Evolutionary conservation across 2,797 vertebrate genomes (phyloP).

Genomic region (Peromyscus melanophrys): DNA sequence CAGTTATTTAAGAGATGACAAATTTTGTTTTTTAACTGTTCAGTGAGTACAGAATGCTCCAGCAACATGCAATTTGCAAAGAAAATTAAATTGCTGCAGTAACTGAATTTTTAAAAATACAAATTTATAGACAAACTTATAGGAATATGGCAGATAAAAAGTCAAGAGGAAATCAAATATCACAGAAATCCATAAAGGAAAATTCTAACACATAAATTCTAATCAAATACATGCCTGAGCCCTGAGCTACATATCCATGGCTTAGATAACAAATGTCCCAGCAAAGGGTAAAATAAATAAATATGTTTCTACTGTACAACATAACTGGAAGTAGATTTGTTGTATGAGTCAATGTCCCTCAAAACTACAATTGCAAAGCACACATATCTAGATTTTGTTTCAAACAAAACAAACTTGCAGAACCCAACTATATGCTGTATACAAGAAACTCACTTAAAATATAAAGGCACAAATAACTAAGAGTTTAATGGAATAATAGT

Average conservation of each 20-base stretch:
- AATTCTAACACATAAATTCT: not conserved
- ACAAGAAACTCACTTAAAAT: not conserved
- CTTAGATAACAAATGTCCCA: not conserved
- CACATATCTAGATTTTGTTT: not conserved
- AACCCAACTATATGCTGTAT: not conserved
- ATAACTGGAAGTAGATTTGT: not conserved
- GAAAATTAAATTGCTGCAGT: not conserved
- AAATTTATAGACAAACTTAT: not conserved
- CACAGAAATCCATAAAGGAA: not conserved
- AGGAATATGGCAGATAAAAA: not conserved
- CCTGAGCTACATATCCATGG: not conserved
- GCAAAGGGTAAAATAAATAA: not conserved
- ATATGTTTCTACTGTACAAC: not conserved
- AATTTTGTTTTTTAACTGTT: not conserved
- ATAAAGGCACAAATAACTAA: not conserved
- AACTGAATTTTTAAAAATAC: not conserved
- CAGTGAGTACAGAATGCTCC: not conserved
- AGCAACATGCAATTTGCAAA: not conserved
- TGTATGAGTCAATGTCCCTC: not conserved
- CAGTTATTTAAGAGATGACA: not conserved
- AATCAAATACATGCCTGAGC: not conserved
- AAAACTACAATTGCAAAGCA: not conserved
- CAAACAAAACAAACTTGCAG: not conserved
- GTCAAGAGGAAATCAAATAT: not conserved
- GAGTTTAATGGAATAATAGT: conserved; percentile 29